These are phyloP conservation scores for Planococcus citri DNA, from an alignment of 1,140 invertebrate genomes.

Conservation along the genomic window DNA sequence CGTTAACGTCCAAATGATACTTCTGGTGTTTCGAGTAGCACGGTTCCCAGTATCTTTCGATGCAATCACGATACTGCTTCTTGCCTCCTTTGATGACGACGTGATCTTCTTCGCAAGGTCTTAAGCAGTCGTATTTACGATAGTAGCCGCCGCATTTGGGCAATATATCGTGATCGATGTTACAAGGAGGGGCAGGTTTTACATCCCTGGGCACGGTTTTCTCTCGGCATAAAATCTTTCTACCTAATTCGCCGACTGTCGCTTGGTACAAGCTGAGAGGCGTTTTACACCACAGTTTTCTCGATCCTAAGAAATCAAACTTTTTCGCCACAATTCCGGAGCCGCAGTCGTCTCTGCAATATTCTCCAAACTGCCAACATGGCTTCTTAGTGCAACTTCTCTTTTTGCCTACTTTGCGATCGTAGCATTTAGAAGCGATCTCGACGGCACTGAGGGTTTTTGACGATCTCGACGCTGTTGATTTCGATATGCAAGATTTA, in stretches of 20 bases:
- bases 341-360: not conserved
- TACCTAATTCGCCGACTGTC: not conserved
- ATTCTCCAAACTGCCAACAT: not conserved
- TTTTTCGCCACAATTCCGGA: not conserved
- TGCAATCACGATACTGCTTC: not conserved
- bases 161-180: not conserved
- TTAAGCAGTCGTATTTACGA: not conserved
- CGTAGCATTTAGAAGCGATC: not conserved
- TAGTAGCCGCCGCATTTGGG: not conserved
- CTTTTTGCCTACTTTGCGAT: not conserved
- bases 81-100: not conserved
- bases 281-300: not conserved
- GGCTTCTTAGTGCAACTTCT: not conserved
- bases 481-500: not conserved
- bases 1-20: not conserved
- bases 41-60: constrained; percentile 5
- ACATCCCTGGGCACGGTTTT: constrained; percentile 4
- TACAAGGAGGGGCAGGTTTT: not conserved
- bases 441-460: not conserved
- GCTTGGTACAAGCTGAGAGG: not conserved
- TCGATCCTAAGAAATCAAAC: not conserved
- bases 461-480: not conserved
- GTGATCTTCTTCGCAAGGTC: not conserved
- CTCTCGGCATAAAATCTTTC: not conserved
- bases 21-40: not conserved